Base-by-base conservation (phyloP, 2,113 vertebrate species). In the Petaurus breviceps region DNA sequence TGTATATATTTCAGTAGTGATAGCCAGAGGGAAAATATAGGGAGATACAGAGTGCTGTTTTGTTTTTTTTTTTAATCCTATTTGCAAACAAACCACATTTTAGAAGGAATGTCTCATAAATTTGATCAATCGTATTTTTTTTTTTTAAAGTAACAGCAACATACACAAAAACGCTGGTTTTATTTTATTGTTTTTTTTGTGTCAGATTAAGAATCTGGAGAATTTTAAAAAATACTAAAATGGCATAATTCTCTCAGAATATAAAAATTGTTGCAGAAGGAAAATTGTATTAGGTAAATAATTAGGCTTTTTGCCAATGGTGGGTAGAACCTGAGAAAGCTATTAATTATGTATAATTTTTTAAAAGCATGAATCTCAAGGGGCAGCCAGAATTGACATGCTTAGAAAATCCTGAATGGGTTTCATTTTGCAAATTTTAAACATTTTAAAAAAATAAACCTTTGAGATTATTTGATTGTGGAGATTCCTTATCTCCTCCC, bases 81-180 rank as follows among this genome's bases (percentile, higher is more conserved):
- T 77, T 91, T 91, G 89, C 92, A 93, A 90, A 96, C 46, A 77
- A 51, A 53, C 92, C 31, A 89, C 51, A 96, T 57, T 90, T 96
- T 95, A 26, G 94, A 97, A 97, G 97, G 96, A 98, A 96, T 97
- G 92, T 93, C 96, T 97, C 92, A 93, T 94, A 97, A 97, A 92
- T 24, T 96, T 89, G 68, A 96, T 97, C 52, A 94, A 7, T 92
- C 77, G 10, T 93, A 46, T 37, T 26, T 25, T 68, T 97, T 97
- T 94, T 94, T 92, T 93, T 93, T 93, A 91, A 96, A 91, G 94
- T 84, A 84, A 23, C 11, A 1, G 57, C 28, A 68, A 68, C 57
- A 68, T 19, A 77, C n/a, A 43, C 31, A 68, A 68, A 84, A 84
- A 43, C n/a, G 2, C n/a, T 84, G 19, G n/a, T 2, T 84, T 84